Percentiles rank a stretch among this genome's conserved stretches.
Evolutionary conservation across 2,888 invertebrate species (phyloP).

Genomic region (Parnassius smintheus): DNA sequence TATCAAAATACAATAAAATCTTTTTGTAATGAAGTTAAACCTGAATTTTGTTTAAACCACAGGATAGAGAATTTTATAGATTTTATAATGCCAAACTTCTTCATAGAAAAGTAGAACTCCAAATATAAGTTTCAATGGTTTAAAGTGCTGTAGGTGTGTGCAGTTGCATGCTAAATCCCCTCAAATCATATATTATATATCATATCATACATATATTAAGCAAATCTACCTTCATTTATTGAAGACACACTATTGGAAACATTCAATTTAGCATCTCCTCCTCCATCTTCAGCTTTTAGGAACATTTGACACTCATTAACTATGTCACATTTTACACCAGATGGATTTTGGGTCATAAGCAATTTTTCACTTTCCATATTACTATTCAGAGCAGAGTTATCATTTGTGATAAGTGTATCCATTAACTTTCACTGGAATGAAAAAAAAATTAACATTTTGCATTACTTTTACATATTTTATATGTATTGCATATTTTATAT

Average conservation of each 20-base stretch:
- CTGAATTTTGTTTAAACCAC: too few relatives aligned
- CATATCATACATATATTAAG: neutral
- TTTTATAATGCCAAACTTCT: too few relatives aligned
- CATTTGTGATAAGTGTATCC: conserved; percentile 33
- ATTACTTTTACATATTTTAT: too few relatives aligned
- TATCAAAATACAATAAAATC: too few relatives aligned
- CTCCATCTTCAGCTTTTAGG: conserved; percentile 68
- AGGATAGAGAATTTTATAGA: too few relatives aligned
- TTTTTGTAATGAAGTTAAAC: too few relatives aligned
- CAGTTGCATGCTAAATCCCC: too few relatives aligned
- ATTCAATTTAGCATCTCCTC: conserved; percentile 61
- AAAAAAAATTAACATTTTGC: too few relatives aligned
- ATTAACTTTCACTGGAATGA: conserved; percentile 22
- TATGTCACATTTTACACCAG: conserved; percentile 59
- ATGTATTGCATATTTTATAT: too few relatives aligned
- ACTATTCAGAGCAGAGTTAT: conserved; percentile 10
- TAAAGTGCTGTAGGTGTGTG: too few relatives aligned
- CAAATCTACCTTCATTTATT: conserved; percentile 41
- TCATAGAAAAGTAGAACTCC: too few relatives aligned
- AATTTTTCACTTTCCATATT: conserved; percentile 48
- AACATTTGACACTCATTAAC: conserved; percentile 72
- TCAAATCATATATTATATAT: neutral
- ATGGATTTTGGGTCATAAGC: conserved; percentile 42
- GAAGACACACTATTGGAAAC: conserved; percentile 41
- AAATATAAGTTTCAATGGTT: too few relatives aligned